Percentiles rank a stretch among this genome's conserved stretches.
phyloP scores from a whole-genome alignment of 2,888 invertebrate genomes.

The Calameuta pallipes region DNA sequence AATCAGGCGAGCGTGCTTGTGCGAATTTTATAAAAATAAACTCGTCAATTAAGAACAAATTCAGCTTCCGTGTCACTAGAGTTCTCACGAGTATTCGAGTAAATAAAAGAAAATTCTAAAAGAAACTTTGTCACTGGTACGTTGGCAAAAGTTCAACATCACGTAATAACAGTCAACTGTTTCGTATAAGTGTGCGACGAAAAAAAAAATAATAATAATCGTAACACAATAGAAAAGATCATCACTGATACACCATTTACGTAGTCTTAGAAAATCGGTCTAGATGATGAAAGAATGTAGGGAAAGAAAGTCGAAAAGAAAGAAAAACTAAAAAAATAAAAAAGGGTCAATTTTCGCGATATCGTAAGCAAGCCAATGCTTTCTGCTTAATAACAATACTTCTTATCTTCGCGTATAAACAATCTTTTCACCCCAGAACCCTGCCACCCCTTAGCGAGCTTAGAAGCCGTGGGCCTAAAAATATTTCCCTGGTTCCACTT shows the following conservation, averaged over 20 bases:
- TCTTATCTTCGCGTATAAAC: conserved; percentile 18
- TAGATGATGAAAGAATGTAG: not conserved
- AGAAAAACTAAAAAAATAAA: not conserved
- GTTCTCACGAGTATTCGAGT: not conserved
- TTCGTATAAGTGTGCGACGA: not conserved
- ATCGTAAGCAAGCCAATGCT: not conserved
- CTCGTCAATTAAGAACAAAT: conserved; percentile 21
- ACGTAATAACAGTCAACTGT: not conserved
- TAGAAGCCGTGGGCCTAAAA: not conserved
- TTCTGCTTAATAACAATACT: conserved; percentile 18
- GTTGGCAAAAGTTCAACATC: not conserved
- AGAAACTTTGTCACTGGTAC: not conserved
- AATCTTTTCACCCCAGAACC: conserved; percentile 13
- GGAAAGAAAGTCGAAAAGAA: not conserved
- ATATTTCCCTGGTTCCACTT: conserved; percentile 13
- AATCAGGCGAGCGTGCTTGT: conserved; percentile 33
- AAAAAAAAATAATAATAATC: not conserved
- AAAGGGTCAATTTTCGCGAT: not conserved
- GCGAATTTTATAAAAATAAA: conserved; percentile 16
- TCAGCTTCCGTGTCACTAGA: not conserved
- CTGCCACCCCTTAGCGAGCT: conserved; percentile 3
- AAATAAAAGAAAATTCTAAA: not conserved
- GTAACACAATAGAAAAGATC: not conserved
- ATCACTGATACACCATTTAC: not conserved
- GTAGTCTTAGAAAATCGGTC: not conserved